Evolutionary conservation across 1,140 invertebrate species (phyloP), one percentile per base, ranked within the genome.

Genomic region (Drosophila pectinifera): DNA sequence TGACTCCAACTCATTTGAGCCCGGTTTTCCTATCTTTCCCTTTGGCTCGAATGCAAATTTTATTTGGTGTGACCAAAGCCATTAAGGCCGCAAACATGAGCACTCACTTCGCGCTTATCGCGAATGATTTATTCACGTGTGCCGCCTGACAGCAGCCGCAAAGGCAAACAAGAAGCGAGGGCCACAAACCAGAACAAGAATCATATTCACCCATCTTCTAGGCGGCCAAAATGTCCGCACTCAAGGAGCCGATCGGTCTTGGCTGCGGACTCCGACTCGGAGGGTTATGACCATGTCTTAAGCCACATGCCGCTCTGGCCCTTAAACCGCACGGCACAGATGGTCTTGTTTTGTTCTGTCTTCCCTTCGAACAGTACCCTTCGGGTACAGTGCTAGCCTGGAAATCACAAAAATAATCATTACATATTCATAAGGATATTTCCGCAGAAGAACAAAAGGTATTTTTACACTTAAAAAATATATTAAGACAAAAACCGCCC

Each of bases 91-190:
- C 65, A 78, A 81, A 74, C 69, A 69, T 70, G 67, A 70, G 64
- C 67, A 70, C 67, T 70, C 64, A 78, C 68, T 65, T 51, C 64
- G 63, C 41, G 62, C 70, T 86, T 86, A 86, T 88, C 82, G 80
- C 54, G 77, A 67, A 88, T 88, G 82, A 86, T 86, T 88, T 86
- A 86, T 86, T 63, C 69, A 39, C 77, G 46, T 88, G 69, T 82
- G 64, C 57, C 82, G 63, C 73, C 53, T 75, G 61, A 56, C 51
- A 56, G 24, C 51, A 24, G 42, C 70, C 38, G 38, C 69, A 69
- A 68, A 58, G 39, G 56, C 78, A 58, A 59, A 59, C 65, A 48
- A 42, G 45, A 58, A 22, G 41, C 53, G 39, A 70, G 74, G n/a
- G 48, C 28, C 57, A 62, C 61, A 61, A 45, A 34, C 42, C 64